These are phyloP conservation scores for Zaprionus capensis DNA, from an alignment of 1,140 invertebrate species.

Conservation along the genomic window DNA sequence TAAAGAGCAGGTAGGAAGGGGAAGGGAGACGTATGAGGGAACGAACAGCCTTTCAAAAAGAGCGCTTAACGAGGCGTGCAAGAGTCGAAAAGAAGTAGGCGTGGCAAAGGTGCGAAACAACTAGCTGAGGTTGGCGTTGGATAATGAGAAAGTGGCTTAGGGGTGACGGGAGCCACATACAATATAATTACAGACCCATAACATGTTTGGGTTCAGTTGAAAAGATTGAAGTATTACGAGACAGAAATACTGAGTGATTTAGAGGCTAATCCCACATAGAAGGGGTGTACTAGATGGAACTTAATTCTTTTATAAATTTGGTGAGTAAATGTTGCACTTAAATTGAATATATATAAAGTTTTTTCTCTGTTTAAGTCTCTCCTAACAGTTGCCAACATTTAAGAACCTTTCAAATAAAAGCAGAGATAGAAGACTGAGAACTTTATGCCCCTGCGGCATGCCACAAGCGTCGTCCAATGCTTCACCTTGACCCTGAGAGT, in stretches of 20 bases:
- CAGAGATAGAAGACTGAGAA: background rate
- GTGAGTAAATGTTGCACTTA: background rate
- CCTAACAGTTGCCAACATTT: background rate
- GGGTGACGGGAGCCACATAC: background rate
- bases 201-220: background rate
- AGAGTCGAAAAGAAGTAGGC: slow-evolving; percentile 29
- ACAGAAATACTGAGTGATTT: background rate
- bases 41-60: slow-evolving; percentile 56
- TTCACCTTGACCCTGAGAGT: slow-evolving; percentile 66
- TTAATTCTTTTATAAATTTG: background rate
- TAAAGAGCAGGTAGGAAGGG: background rate
- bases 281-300: background rate
- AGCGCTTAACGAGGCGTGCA: slow-evolving; percentile 27
- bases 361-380: background rate
- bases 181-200: background rate
- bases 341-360: background rate
- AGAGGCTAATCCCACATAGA: background rate
- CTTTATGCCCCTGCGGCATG: background rate
- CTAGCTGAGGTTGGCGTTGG: background rate
- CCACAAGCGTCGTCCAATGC: slow-evolving; percentile 14
- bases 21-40: slow-evolving; percentile 10
- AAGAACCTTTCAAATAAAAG: background rate
- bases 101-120: slow-evolving; percentile 13
- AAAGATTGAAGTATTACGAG: background rate
- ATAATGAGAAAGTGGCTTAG: background rate